Evolutionary conservation across 2,888 invertebrate species (phyloP).

Genomic region (Cheiracanthium punctorium): DNA sequence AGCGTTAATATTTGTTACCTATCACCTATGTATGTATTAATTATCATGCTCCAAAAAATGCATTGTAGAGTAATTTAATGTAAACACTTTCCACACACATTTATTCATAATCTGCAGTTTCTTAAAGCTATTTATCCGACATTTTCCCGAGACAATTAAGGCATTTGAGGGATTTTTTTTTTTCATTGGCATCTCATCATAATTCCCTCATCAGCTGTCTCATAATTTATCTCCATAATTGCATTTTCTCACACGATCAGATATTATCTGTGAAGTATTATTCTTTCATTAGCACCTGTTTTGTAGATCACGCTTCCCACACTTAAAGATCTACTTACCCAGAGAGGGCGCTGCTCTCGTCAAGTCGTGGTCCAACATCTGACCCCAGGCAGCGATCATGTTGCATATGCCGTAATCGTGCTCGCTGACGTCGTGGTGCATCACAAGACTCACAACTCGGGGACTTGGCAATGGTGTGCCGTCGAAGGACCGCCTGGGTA

Average conservation of each 20-base stretch:
- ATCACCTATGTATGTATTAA: no score
- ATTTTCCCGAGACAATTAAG: no score
- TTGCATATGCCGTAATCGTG: conserved; percentile 95
- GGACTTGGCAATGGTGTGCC: conserved; percentile 81
- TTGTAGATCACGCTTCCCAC: not conserved
- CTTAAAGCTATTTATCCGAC: no score
- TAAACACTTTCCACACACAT: no score
- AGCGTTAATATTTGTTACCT: no score
- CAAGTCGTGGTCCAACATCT: conserved; percentile 91
- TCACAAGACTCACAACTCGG: conserved; percentile 81
- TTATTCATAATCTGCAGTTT: no score
- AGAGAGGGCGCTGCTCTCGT: conserved; percentile 83
- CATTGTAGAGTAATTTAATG: no score
- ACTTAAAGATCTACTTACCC: conserved; percentile 45
- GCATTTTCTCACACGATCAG: not conserved
- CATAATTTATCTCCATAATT: no score
- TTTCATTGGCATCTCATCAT: no score
- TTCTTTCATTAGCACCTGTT: not conserved
- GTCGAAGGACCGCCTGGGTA: conserved; percentile 73
- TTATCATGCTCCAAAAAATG: no score
- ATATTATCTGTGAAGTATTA: not conserved
- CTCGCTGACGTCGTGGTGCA: conserved; percentile 84
- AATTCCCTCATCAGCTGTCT: no score
- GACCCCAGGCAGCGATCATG: conserved; percentile 92
- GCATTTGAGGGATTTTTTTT: no score